Evolutionary conservation across 2,888 invertebrate genomes (phyloP).

Genomic region (Drosophila borborema): DNA sequence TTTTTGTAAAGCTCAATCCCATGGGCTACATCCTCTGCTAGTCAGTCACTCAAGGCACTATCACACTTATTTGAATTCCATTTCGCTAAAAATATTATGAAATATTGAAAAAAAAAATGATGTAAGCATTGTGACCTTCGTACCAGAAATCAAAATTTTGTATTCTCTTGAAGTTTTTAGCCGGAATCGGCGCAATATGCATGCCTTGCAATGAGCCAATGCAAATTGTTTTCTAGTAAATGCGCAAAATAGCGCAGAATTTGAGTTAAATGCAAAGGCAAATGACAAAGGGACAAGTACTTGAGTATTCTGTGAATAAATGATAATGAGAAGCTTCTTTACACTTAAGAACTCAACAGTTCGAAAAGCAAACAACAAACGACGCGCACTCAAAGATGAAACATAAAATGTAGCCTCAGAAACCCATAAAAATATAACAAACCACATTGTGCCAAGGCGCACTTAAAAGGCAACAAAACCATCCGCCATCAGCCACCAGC

Average conservation of each 20-base stretch:
- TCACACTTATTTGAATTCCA: background rate
- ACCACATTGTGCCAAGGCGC: constrained; percentile 72
- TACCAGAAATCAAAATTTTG: background rate
- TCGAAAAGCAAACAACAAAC: constrained; percentile 53
- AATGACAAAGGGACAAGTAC: constrained; percentile 58
- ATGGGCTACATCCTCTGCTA: background rate
- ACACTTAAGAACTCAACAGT: constrained; percentile 39
- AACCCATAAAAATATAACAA: constrained; percentile 66
- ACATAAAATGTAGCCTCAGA: constrained; percentile 70
- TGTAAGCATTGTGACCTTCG: too few species aligned
- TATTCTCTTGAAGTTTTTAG: background rate
- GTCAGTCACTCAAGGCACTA: background rate
- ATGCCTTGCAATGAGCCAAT: constrained; percentile 34
- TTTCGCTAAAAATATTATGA: background rate
- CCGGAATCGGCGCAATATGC: background rate
- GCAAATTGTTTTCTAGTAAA: constrained; percentile 31
- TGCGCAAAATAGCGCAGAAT: constrained; percentile 59
- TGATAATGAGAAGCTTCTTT: constrained; percentile 50
- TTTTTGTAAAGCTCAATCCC: too few species aligned
- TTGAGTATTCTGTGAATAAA: constrained; percentile 19
- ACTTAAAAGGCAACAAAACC: constrained; percentile 54
- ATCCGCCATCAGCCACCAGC: background rate
- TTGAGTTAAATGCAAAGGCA: constrained; percentile 58
- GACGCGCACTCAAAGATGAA: constrained; percentile 74
- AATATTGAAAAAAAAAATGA: too few species aligned